Base-by-base conservation (phyloP, 2,797 vertebrate species). In the Eurystomus glaucurus region DNA sequence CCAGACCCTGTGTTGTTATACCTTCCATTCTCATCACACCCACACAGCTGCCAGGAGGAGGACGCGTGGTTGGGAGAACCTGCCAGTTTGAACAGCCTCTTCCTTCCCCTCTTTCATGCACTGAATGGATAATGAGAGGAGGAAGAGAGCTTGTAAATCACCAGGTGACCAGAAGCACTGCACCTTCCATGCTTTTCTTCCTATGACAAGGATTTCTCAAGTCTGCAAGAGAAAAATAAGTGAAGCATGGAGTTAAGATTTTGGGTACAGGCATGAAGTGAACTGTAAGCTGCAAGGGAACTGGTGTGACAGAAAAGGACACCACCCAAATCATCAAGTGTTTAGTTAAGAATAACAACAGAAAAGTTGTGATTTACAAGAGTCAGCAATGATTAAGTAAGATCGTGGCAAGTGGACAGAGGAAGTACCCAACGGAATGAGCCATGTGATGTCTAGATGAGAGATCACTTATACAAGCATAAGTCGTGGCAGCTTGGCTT, bases 1-100 rank as follows among this genome's bases (percentile, higher is more conserved):
- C 9, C 35, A 35, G 11, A 29, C 23, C 21, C 14, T 2, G 1
- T 31, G 21, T 25, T 80, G 39, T n/a, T 93, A 88, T 45, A 70
- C 35, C 52, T 79, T 84, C 51, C 51, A 23, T 68, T 15, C n/a
- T 48, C 60, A 41, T 52, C 46, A 54, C 31, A 54, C 20, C 28
- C 58, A 60, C 25, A 31, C 2, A 69, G 41, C n/a, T 64, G 29
- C 55, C 60, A 45, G 62, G 26, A 84, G 60, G 50, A 84, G 55
- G 37, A 80, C 65, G 22, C 0, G 0, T 7, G 10, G 16, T 4
- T 10, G 3, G 62, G 54, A 78, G 69, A 86, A 43, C 17, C 50
- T 68, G 23, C 14, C 50, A 64, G 25, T 48, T 31, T 54, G 14
- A 74, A 69, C 41, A 85, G 33, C 43, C 48, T 82, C 35, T 88